Base-by-base conservation (phyloP, 2,113 vertebrate genomes). In the Gambusia holbrooki region DNA sequence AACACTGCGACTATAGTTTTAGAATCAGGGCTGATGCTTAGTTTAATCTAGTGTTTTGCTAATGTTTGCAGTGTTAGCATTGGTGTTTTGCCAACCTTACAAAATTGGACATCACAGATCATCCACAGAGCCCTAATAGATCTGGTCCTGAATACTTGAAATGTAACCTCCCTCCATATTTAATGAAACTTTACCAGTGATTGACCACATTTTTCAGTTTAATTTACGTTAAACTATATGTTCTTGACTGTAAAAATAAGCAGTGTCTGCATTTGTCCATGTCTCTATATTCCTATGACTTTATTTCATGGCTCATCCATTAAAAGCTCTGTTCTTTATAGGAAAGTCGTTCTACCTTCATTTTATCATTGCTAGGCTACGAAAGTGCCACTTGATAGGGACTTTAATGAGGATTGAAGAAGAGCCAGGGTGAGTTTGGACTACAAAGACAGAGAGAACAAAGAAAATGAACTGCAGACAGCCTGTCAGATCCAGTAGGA, bases 401-500 rank as follows among this genome's bases (percentile, higher is more conserved):
- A 19, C 17, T 48, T 19, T 48, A 48, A 48, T 19, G 17, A 1
- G 76, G 6, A 63, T 61, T 51, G 51, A 70, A 64, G 68, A 80
- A 67, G 62, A 60, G 69, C 62, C 73, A 25, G 32, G 14, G 68
- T 4, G 0, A 76, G 73, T 80, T 60, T 70, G 64, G 74, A 80
- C 68, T 83, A 67, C 84, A 88, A 81, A 87, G 79, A 66, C 32
- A 27, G 27, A 62, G 25, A 82, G 66, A 89, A 83, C 58, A 84
- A 84, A 88, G 81, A 72, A 33, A 74, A 58, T 6, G 12, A 70
- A 76, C 70, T 72, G 87, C 84, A 75, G 40, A 30, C 81, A 75
- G 83, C 74, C 84, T 83, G 86, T 90, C 85, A 74, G 70, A 81
- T 84, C 62, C 75, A 76, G 77, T 78, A 37, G 17, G 65, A 79